Base-by-base conservation (phyloP, 1,140 invertebrate species). In the Mylabris phalerata region DNA sequence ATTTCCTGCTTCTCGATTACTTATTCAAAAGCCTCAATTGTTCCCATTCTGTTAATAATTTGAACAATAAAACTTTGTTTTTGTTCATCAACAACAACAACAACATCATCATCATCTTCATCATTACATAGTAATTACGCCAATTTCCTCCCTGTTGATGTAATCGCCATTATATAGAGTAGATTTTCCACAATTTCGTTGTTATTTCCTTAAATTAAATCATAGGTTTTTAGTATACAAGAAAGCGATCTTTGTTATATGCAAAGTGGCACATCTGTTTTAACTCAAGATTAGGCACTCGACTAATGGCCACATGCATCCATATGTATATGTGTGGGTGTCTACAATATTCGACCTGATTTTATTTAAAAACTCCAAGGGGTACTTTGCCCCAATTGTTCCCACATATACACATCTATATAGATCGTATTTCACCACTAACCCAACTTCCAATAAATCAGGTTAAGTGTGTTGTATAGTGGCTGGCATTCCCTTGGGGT, bases 401-500 rank as follows among this genome's bases (percentile, higher is more conserved):
- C 61, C 66, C 64, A 66, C 63, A 67, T 57, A 62, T 11, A 32
- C 7, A 4, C 32, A 32, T 32, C 7, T 32, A 32, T 32, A 32
- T 49, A 57, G 65, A 61, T 68, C 67, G 57, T 50, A 54, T 68
- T 68, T 60, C 64, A 64, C 62, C 67, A 64, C 60, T 68, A 64
- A 68, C 67, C 67, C 62, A 65, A 50, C 61, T 57, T 32, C 48
- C 55, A 57, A 65, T 65, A 68, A 68, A 68, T 67, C 63, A 66
- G 62, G 54, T 67, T 61, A 60, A 55, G 62, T 60, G 61, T 62
- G 60, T 32, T 32, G 32, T 32, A 32, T 32, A 32, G 32, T 32
- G 32, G 32, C 32, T 32, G 32, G 7, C 32, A 32, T 32, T 32
- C 32, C 32, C 32, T 32, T 5, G 32, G 32, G 32, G 32, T 32